Evolutionary conservation across 2,888 invertebrate species (phyloP), one percentile per base, ranked within the genome.

Genomic region (Dendrolimus pini): DNA sequence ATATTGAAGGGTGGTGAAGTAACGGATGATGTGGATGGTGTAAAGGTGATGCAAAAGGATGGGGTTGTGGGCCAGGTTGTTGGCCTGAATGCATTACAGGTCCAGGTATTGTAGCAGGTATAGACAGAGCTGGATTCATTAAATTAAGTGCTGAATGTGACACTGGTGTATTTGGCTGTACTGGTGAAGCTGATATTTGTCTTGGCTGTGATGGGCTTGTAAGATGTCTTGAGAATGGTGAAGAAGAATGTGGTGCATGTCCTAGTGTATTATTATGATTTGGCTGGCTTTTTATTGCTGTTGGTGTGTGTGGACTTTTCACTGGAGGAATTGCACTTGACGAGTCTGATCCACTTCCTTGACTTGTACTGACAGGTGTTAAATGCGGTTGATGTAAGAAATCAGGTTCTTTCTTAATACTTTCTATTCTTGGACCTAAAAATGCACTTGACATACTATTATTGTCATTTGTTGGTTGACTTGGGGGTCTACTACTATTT

Each of bases 391-490:
- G 89, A 67, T 89, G 92, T 74, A 79, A 80, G 75, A 85, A 92
- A 75, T 95, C 95, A 14, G 94, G 94, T 77, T 95, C 95, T 67
- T 95, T 95, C 77, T 95, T 95, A 62, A 95, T 95, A 69, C 93
- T 93, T 54, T 95, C 94, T 67, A 94, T 86, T 66, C 93, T 91
- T 14, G 95, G 94, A 8, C 94, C 94, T 55, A 93, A 88, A 74
- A 93, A 93, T 56, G 89, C 85, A 75, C 91, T 90, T 47, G 89
- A 85, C 66, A 91, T 82, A 63, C 85, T 91, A 42, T 87, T 72
- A 76, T 82, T 81, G 66, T 91, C 90, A 77, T 85, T 88, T 62
- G 86, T 79, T 59, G 90, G 85, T 80, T 91, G 85, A 72, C 88
- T 90, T 58, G 91, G 85, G 54, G 91, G 89, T 63, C 89, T 77